Conservation (phyloP, 2,113 vertebrate genomes). For the Xiphias gladius region DNA sequence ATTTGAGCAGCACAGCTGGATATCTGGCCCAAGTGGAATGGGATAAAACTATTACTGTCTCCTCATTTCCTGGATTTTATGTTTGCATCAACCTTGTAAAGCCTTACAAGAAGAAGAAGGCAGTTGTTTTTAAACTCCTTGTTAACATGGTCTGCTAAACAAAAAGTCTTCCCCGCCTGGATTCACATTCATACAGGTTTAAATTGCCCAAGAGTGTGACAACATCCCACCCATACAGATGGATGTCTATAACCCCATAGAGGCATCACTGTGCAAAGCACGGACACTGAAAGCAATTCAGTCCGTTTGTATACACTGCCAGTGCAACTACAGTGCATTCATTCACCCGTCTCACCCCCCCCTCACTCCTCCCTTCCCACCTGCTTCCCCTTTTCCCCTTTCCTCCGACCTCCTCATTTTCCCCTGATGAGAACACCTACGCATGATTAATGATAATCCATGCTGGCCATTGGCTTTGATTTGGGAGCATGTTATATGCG, state of each 20-base stretch:
- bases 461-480: slow-evolving; percentile 46
- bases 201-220: slow-evolving; percentile 53
- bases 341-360: slow-evolving; percentile 69
- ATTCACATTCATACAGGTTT: slow-evolving; percentile 48
- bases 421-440: slow-evolving; percentile 54
- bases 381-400: slow-evolving; percentile 56
- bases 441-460: slow-evolving; percentile 70
- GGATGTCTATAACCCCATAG: slow-evolving; percentile 42
- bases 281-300: slow-evolving; percentile 60
- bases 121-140: slow-evolving; percentile 48
- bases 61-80: slow-evolving; percentile 42
- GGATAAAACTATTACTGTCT: slow-evolving; percentile 60
- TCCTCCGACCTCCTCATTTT: slow-evolving; percentile 49
- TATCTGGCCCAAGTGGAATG: slow-evolving; percentile 45
- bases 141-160: slow-evolving; percentile 40
- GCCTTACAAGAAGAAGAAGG: slow-evolving; percentile 25
- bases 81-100: slow-evolving; percentile 47
- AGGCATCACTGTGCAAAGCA: slow-evolving; percentile 70
- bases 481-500: slow-evolving; percentile 57
- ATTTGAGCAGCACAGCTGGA: slow-evolving; percentile 63
- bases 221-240: slow-evolving; percentile 61
- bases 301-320: slow-evolving; percentile 62
- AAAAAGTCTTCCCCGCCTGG: slow-evolving; percentile 38
- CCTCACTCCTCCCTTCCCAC: slow-evolving; percentile 58
- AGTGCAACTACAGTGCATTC: slow-evolving; percentile 69